A percentile compares a stretch with the other conserved stretches of the same genome.
These are phyloP conservation scores for Polydrusus cervinus DNA, from an alignment of 2,888 invertebrate genomes.

Conservation along the genomic window DNA sequence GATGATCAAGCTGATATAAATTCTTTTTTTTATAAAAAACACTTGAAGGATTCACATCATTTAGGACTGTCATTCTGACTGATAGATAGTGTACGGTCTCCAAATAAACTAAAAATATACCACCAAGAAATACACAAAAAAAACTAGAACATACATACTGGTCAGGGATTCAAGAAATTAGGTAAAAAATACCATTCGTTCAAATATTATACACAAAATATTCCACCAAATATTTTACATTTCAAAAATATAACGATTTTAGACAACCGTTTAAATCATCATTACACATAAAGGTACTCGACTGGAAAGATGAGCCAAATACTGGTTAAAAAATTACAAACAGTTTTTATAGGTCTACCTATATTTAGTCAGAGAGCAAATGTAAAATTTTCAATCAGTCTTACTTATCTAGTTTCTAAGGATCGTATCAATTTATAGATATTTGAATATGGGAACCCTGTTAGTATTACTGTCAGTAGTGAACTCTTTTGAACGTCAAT, in stretches of 20 bases:
- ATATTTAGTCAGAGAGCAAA: background rate
- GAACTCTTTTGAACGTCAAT: no score
- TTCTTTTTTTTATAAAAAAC: no score
- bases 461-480: no score
- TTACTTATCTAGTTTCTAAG: no score
- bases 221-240: background rate
- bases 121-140: background rate
- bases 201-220: constrained; percentile 2
- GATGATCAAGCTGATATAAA: no score
- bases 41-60: no score
- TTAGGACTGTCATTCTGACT: no score
- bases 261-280: background rate
- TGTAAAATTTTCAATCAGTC: background rate
- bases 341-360: background rate
- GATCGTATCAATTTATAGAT: no score
- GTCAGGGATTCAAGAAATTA: background rate
- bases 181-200: background rate
- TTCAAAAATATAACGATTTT: background rate
- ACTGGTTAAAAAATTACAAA: background rate
- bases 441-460: no score
- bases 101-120: no score
- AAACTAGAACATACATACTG: constrained; percentile 2
- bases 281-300: background rate
- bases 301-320: background rate
- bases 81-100: no score